Percentiles rank a stretch among this genome's conserved stretches.
Evolutionary conservation across 2,888 invertebrate genomes (phyloP).

Genomic region (Trichogramma evanescens): DNA sequence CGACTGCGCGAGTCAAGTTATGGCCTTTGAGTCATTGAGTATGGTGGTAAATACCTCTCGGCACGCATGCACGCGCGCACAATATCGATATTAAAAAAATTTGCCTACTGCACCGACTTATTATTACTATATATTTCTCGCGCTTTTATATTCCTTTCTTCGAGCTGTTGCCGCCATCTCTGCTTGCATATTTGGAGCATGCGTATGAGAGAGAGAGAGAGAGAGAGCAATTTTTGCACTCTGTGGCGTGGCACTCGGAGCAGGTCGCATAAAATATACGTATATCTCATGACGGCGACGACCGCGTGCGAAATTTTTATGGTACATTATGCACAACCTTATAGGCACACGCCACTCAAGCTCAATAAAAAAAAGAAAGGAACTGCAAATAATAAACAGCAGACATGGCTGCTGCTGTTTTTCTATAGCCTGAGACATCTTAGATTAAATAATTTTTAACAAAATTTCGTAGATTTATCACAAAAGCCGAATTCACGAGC

Average conservation of each 20-base stretch:
- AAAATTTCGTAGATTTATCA: too few species aligned
- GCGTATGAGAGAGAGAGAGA: background rate
- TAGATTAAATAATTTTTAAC: too few species aligned
- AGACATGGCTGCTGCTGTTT: background rate
- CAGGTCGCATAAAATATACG: conserved; percentile 5
- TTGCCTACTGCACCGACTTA: background rate
- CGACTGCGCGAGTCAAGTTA: too few species aligned
- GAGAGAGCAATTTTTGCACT: conserved; percentile 26
- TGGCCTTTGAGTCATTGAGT: too few species aligned
- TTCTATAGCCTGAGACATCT: background rate
- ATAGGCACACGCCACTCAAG: conserved; percentile 27
- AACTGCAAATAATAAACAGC: conserved; percentile 38
- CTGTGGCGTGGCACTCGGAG: conserved; percentile 19
- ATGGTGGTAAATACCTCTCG: too few species aligned
- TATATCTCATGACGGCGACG: conserved; percentile 5
- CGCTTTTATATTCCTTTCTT: conserved; percentile 9
- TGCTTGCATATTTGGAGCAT: background rate
- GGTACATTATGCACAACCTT: conserved; percentile 25
- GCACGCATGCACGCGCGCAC: too few species aligned
- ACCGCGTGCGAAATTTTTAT: conserved; percentile 24
- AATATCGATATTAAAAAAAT: background rate
- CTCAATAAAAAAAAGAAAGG: conserved; percentile 32
- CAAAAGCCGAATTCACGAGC: too few species aligned
- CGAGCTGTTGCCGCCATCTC: background rate
- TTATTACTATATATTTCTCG: background rate